Conservation (phyloP, 2,113 vertebrate species). For the Scatophagus argus region DNA sequence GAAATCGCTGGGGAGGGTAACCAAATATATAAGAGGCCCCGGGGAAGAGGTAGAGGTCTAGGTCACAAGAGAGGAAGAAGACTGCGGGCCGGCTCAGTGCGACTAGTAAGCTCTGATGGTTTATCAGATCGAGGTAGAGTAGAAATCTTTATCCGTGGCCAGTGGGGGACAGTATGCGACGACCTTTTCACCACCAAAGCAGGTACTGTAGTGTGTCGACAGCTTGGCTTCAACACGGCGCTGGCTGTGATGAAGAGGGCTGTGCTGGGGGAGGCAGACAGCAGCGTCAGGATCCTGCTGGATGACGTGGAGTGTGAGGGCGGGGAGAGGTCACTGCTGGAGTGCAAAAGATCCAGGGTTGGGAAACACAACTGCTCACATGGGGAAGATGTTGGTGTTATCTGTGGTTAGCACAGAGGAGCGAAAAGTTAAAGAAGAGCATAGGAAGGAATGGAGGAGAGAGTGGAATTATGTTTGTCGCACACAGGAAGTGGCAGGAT, state of each 20-base stretch:
- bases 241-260: constrained; percentile 77
- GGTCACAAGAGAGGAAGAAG: constrained; percentile 57
- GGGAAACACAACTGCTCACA: constrained; percentile 82
- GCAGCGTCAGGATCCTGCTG: constrained; percentile 69
- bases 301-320: constrained; percentile 84
- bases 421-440: not conserved
- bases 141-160: constrained; percentile 81
- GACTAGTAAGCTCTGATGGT: constrained; percentile 75
- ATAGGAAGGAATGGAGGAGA: constrained; percentile 4
- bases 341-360: constrained; percentile 76
- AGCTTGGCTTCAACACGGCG: constrained; percentile 74
- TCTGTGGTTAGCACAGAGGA: constrained; percentile 61
- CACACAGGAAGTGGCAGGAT: not conserved
- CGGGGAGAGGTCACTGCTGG: constrained; percentile 76
- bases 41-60: constrained; percentile 30
- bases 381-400: constrained; percentile 77
- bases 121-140: constrained; percentile 71
- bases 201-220: constrained; percentile 79
- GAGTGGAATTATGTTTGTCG: not conserved
- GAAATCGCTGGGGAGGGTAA: constrained; percentile 52
- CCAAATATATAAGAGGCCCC: constrained; percentile 64
- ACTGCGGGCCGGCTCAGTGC: constrained; percentile 74
- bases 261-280: constrained; percentile 67
- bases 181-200: constrained; percentile 76
- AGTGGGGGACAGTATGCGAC: constrained; percentile 82